Percentiles rank a stretch among this genome's conserved stretches.
These are phyloP conservation scores for Diadumene lineata DNA, from an alignment of 92 coral and sea anemone species.

Conservation along the genomic window DNA sequence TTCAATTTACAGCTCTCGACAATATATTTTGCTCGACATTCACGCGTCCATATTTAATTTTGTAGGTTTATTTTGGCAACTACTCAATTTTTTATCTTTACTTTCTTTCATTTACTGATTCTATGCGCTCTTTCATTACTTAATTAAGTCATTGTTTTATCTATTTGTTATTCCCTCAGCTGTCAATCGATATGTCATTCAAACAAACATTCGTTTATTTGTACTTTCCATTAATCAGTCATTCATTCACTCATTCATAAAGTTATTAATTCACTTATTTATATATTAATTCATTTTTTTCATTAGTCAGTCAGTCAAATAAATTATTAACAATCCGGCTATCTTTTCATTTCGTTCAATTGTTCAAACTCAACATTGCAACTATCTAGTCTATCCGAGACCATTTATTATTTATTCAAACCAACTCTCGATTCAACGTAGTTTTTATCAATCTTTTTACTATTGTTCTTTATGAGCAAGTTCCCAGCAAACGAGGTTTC, in stretches of 20 bases:
- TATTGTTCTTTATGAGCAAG: neutral
- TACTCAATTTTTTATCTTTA: too few relatives aligned
- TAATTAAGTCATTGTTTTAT: too few relatives aligned
- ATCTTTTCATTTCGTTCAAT: neutral
- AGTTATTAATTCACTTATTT: neutral
- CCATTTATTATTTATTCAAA: too few relatives aligned
- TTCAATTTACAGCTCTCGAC: too few relatives aligned
- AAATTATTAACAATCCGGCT: neutral
- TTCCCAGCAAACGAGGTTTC: slow-evolving; percentile 17
- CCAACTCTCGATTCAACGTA: too few relatives aligned
- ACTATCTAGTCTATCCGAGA: too few relatives aligned
- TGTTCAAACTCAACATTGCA: too few relatives aligned
- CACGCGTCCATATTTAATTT: too few relatives aligned
- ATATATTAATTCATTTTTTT: neutral
- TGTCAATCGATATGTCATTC: neutral
- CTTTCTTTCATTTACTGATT: too few relatives aligned
- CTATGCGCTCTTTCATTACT: too few relatives aligned
- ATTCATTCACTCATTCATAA: neutral
- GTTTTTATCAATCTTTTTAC: neutral
- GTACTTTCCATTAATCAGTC: neutral
- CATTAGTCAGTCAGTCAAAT: neutral
- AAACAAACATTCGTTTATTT: neutral
- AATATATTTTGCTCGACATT: too few relatives aligned
- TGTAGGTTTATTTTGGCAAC: too few relatives aligned
- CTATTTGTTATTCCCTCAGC: neutral